Base-by-base conservation (phyloP, 2,888 invertebrate species). In the Drosophila melanosoma region DNA sequence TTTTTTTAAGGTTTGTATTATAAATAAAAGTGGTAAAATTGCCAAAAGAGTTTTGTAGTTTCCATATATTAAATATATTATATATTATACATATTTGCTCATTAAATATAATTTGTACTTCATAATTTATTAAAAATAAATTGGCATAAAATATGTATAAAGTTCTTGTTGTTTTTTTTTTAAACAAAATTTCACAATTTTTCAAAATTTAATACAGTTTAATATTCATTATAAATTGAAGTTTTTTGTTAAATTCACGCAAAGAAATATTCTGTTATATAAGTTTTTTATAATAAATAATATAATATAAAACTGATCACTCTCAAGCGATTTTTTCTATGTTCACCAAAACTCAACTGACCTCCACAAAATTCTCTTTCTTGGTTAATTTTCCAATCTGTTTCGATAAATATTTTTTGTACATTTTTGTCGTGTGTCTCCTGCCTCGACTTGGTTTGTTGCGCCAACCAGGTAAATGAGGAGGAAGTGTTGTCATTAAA, bases 401-500 rank as follows among this genome's bases (percentile, higher is more conserved):
- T 1, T n/a, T 11, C 8, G 1, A 32, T 5, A 8, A 20, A 36
- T 20, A 15, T 36, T 11, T 15, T 38, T 5, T 36, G 2, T 17
- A 3, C 11, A 54, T 26, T 26, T 36, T 11, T 29, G 29, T 17
- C 38, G 10, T 33, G 23, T 38, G 12, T 3, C 12, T 23, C 5
- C 8, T 8, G 8, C 20, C 15, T 8, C 1, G 45, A 1, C 26
- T 26, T 1, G 23, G 12, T 26, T 26, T 29, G 52, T 12, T 40
- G 7, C 17, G 23, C 23, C 11, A 52, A 11, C 65, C 56, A 62
- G 29, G 20, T 36, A 35, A n/a, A 7, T 61, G 20, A 5, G 32
- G 29, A 57, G 81, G 60, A 76, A 81, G 78, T 74, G 69, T 71
- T 82, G 79, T 82, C 74, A 81, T 81, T 81, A 82, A 60, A 61